Conservation (phyloP, 1,140 invertebrate species). For the Drosophila willistoni region DNA sequence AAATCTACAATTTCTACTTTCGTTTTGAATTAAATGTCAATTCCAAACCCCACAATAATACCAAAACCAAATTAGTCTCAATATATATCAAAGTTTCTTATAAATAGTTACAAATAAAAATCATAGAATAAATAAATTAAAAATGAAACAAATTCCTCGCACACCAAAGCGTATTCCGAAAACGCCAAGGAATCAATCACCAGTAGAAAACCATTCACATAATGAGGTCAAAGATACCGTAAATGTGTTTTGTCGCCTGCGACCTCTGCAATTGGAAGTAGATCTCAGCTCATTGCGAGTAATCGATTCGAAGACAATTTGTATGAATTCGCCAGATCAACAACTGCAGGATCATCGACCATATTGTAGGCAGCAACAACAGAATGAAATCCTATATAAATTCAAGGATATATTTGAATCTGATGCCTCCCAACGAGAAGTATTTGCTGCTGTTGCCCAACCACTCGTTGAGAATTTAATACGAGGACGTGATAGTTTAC, state of each 20-base stretch:
- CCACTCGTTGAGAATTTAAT: slow-evolving; percentile 93
- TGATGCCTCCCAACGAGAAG: slow-evolving; percentile 89
- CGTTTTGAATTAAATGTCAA: too few relatives aligned
- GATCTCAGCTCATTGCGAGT: slow-evolving; percentile 90
- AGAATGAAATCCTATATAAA: slow-evolving; percentile 89
- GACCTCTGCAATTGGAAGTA: slow-evolving; percentile 88
- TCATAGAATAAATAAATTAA: neutral
- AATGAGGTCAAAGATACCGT: slow-evolving; percentile 85
- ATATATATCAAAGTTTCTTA: too few relatives aligned
- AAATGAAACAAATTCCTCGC: neutral
- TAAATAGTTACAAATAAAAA: too few relatives aligned
- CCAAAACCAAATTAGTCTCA: too few relatives aligned
- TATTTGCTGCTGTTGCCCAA: slow-evolving; percentile 91
- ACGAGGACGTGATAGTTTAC: slow-evolving; percentile 92
- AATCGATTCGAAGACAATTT: slow-evolving; percentile 86
- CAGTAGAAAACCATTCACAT: neutral
- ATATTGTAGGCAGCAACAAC: slow-evolving; percentile 85
- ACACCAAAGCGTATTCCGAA: neutral
- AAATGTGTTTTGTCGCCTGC: slow-evolving; percentile 92
- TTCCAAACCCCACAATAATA: too few relatives aligned
- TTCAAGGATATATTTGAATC: slow-evolving; percentile 94
- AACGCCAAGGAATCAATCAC: neutral
- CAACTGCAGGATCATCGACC: slow-evolving; percentile 83
- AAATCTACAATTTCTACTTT: too few relatives aligned
- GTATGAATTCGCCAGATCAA: slow-evolving; percentile 87